These are phyloP conservation scores for Melangyna quadrimaculata DNA, from an alignment of 2,888 invertebrate species.

Conservation along the genomic window DNA sequence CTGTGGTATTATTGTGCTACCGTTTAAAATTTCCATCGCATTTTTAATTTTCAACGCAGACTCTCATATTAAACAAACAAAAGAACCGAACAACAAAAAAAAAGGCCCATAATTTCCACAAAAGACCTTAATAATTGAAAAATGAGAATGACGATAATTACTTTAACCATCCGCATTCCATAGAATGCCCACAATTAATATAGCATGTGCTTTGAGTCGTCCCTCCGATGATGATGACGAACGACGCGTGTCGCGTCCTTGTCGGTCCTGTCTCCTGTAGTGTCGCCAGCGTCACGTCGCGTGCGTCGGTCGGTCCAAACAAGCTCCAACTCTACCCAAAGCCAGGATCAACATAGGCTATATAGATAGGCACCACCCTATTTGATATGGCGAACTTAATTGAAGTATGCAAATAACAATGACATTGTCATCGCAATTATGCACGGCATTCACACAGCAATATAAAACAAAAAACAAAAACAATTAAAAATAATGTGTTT, in stretches of 20 bases:
- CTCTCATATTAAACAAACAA: conserved; percentile 7
- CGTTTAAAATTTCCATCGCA: conserved; percentile 43
- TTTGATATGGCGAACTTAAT: conserved; percentile 30
- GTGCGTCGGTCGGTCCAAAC: not conserved
- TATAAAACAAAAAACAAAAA: conserved; percentile 8
- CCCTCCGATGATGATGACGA: not conserved
- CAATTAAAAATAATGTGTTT: conserved; percentile 28
- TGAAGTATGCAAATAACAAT: conserved; percentile 65
- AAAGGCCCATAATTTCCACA: conserved; percentile 19
- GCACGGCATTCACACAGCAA: conserved; percentile 31
- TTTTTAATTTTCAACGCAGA: conserved; percentile 11
- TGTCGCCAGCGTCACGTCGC: no score
- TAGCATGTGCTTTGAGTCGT: conserved; percentile 26
- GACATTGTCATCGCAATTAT: conserved; percentile 66
- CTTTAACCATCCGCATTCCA: conserved; percentile 55
- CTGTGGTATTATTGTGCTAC: conserved; percentile 18
- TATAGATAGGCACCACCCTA: not conserved
- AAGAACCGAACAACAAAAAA: conserved; percentile 6
- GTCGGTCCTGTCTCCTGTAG: no score
- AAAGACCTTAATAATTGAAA: conserved; percentile 64
- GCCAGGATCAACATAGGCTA: not conserved
- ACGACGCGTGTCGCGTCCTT: not conserved
- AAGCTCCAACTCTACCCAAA: no score
- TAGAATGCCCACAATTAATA: conserved; percentile 43
- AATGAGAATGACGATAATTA: conserved; percentile 66